phyloP scores from a whole-genome alignment of 2,113 vertebrate genomes.

The Chelonoidis abingdonii region DNA sequence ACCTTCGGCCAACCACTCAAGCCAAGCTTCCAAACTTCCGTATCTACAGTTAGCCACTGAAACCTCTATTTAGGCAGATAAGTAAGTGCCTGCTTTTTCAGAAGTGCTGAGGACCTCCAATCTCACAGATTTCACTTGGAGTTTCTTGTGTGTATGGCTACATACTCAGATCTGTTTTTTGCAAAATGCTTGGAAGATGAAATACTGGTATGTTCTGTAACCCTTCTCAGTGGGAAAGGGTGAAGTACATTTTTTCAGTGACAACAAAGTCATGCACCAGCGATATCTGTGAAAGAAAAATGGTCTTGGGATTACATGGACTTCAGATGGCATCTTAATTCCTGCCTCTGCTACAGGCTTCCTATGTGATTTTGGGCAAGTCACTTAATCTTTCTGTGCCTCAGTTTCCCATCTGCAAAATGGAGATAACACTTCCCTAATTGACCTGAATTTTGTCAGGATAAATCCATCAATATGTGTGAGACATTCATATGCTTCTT shows the following conservation, averaged over 20 bases:
- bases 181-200: accelerated
- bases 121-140: neutral
- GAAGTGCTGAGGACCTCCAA: accelerated
- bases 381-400: no score
- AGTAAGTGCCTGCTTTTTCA: neutral
- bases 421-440: neutral
- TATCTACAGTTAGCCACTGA: neutral
- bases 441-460: neutral
- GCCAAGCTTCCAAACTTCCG: neutral
- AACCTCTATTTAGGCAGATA: neutral
- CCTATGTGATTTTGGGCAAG: neutral
- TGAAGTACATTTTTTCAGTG: accelerated
- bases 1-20: neutral
- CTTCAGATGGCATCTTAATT: no score
- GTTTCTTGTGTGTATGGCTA: neutral
- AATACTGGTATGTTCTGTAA: neutral
- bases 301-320: no score
- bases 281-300: neutral
- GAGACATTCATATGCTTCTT: neutral
- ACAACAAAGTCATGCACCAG: neutral
- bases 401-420: neutral
- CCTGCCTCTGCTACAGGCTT: neutral
- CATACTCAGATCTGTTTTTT: neutral
- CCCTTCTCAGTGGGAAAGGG: accelerated
- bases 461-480: neutral